phyloP scores from a whole-genome alignment of 2,888 invertebrate genomes.

The Andrena dorsata region DNA sequence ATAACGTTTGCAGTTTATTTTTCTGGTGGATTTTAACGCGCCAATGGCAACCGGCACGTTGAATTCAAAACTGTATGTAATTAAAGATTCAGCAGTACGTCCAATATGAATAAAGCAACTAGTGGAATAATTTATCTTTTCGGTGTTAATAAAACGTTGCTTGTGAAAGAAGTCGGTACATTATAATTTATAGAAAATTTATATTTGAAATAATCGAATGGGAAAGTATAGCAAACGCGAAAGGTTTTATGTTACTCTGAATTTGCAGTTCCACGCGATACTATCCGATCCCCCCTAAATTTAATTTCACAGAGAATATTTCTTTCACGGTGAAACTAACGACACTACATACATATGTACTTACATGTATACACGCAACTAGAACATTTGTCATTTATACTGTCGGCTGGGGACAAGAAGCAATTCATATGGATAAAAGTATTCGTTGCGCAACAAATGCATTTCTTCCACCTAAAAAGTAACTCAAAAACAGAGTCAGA shows the following conservation, averaged over 20 bases:
- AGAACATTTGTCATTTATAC: not conserved
- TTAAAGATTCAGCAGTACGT: not conserved
- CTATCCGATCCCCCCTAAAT: not conserved
- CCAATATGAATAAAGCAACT: not conserved
- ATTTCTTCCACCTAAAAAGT: not conserved
- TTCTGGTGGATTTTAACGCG: not conserved
- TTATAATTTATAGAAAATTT: too few species aligned
- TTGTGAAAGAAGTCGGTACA: too few species aligned
- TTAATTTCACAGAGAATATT: not conserved
- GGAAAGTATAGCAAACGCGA: too few species aligned
- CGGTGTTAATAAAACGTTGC: too few species aligned
- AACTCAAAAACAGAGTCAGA: slow-evolving; percentile 5
- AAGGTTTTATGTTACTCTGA: too few species aligned
- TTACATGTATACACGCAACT: not conserved
- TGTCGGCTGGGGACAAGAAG: not conserved
- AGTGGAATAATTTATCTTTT: not conserved
- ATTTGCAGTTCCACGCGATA: too few species aligned
- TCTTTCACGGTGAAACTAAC: not conserved
- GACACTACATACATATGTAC: not conserved
- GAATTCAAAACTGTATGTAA: not conserved
- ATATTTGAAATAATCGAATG: too few species aligned
- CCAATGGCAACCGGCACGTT: not conserved
- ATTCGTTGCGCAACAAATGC: not conserved
- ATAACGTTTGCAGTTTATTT: not conserved
- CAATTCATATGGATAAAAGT: not conserved